phyloP scores from a whole-genome alignment of 2,888 invertebrate genomes.

The Leptopilina drosophilae region DNA sequence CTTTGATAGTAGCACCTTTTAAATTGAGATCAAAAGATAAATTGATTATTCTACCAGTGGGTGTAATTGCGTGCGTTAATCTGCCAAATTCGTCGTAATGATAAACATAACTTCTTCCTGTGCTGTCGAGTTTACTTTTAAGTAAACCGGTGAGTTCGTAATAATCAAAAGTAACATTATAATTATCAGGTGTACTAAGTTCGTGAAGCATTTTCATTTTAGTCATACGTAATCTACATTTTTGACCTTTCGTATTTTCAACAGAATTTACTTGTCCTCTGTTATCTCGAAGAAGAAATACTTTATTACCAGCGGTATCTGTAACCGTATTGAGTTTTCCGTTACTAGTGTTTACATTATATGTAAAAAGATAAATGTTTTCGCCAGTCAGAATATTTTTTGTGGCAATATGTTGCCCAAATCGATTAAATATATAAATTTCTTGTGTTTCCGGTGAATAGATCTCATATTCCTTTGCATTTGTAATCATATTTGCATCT shows the following conservation, averaged over 20 bases:
- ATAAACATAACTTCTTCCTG: constrained; percentile 94
- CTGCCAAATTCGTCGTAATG: constrained; percentile 97
- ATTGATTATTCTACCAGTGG: constrained; percentile 95
- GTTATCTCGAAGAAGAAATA: constrained; percentile 89
- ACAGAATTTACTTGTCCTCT: constrained; percentile 94
- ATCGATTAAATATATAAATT: constrained; percentile 94
- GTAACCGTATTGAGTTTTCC: constrained; percentile 96
- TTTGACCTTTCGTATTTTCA: constrained; percentile 95
- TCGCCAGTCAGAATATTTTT: constrained; percentile 97
- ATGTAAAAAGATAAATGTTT: constrained; percentile 94
- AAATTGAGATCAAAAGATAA: constrained; percentile 92
- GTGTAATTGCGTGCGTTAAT: constrained; percentile 92
- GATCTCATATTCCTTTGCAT: constrained; percentile 93
- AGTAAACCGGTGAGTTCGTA: constrained; percentile 93
- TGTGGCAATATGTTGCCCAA: constrained; percentile 96
- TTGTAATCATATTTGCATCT: constrained; percentile 83
- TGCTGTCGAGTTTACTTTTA: constrained; percentile 92
- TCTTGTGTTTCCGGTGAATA: constrained; percentile 97
- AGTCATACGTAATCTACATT: constrained; percentile 93
- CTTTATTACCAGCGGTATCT: constrained; percentile 94
- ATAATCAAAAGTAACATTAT: constrained; percentile 95
- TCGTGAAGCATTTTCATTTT: constrained; percentile 95
- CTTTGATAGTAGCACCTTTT: constrained; percentile 92
- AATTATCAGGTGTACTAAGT: constrained; percentile 93
- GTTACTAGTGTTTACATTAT: constrained; percentile 97